Evolutionary conservation across 2,888 invertebrate species (phyloP).

Genomic region (Syrista parreyssii): DNA sequence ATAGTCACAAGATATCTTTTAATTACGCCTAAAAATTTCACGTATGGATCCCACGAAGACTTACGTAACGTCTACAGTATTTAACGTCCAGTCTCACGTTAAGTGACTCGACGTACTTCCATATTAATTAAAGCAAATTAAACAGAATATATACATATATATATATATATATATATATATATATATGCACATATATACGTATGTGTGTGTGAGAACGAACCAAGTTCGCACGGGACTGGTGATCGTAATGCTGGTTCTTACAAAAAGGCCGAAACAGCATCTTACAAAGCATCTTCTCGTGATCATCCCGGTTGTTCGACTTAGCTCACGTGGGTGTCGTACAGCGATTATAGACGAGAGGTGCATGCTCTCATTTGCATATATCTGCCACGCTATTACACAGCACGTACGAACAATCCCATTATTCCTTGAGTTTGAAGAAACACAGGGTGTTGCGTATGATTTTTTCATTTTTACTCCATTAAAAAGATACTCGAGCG

Average conservation of each 20-base stretch:
- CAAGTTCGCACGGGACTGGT: not conserved
- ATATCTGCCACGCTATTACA: conserved; percentile 25
- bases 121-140: conserved; percentile 1
- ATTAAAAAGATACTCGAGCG: not conserved
- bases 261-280: not conserved
- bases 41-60: not conserved
- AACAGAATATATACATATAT: not conserved
- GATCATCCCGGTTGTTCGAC: conserved; percentile 24
- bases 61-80: not conserved
- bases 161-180: no score
- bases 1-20: not conserved
- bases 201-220: not conserved
- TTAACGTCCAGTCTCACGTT: not conserved
- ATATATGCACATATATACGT: no score
- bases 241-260: not conserved
- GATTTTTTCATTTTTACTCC: not conserved
- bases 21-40: not conserved
- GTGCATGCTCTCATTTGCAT: conserved; percentile 4
- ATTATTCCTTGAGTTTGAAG: conserved; percentile 38
- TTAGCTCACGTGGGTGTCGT: conserved; percentile 3
- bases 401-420: conserved; percentile 32
- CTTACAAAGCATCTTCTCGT: not conserved
- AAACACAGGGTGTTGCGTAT: conserved; percentile 11
- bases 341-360: conserved; percentile 13
- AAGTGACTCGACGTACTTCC: not conserved